Evolutionary conservation across 2,888 invertebrate species (phyloP).

Genomic region (Phengaris arion): DNA sequence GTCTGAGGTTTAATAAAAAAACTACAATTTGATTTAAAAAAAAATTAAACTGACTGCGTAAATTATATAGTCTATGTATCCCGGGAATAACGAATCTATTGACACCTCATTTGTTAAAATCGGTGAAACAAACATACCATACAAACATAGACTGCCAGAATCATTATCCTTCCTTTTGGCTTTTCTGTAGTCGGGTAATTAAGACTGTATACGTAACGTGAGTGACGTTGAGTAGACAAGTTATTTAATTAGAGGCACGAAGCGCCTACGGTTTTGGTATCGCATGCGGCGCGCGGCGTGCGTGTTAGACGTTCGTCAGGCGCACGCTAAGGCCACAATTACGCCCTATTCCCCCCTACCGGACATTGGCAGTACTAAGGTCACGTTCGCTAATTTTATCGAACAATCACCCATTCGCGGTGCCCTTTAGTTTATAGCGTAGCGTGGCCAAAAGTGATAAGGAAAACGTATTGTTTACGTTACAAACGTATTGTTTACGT

Average conservation of each 20-base stretch:
- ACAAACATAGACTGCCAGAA: too few species aligned
- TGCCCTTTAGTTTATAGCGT: conserved; percentile 1
- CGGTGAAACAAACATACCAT: too few species aligned
- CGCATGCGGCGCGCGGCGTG: conserved; percentile 55
- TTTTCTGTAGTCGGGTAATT: neutral
- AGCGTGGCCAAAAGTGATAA: neutral
- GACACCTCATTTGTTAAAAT: too few species aligned
- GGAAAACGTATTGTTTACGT: conserved; percentile 4
- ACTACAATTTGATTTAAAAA: too few species aligned
- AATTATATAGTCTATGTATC: too few species aligned
- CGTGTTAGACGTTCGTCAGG: conserved; percentile 64
- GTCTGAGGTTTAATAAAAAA: too few species aligned
- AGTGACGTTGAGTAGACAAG: neutral
- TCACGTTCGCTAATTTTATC: conserved; percentile 40
- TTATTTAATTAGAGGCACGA: conserved; percentile 32
- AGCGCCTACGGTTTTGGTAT: conserved; percentile 59
- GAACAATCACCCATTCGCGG: conserved; percentile 9
- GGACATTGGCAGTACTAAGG: conserved; percentile 59
- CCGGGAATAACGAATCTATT: too few species aligned
- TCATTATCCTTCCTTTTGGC: too few species aligned
- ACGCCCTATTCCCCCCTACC: conserved; percentile 51
- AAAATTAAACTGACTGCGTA: too few species aligned
- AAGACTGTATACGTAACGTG: neutral
- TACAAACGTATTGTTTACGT: neutral
- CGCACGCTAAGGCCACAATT: conserved; percentile 74